Percentiles rank a stretch among this genome's conserved stretches.
phyloP scores from a whole-genome alignment of 2,113 vertebrate species.

The Brienomyrus longianalis region DNA sequence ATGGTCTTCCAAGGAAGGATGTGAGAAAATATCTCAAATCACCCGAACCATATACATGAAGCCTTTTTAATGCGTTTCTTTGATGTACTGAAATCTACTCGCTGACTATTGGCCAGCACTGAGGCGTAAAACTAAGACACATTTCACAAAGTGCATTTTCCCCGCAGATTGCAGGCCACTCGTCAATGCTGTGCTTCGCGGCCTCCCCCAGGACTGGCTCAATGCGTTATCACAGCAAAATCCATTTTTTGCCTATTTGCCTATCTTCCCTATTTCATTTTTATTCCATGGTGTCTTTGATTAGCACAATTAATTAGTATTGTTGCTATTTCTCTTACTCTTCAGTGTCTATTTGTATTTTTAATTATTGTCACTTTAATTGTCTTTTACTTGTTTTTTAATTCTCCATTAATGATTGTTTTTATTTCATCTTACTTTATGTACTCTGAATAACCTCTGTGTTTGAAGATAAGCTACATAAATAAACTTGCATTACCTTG shows the following conservation, averaged over 20 bases:
- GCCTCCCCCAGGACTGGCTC: background rate
- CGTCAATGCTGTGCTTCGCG: background rate
- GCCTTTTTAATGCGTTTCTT: background rate
- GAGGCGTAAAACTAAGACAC: background rate
- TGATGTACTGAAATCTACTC: background rate
- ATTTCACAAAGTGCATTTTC: background rate
- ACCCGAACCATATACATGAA: background rate
- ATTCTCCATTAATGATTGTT: background rate
- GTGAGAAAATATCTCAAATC: background rate
- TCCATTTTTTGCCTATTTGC: too few relatives aligned
- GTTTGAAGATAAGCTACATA: background rate
- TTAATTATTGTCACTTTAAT: background rate
- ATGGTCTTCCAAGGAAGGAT: background rate
- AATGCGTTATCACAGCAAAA: background rate
- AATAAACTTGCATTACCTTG: background rate
- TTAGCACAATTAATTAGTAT: background rate
- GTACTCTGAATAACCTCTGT: background rate
- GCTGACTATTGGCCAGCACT: background rate
- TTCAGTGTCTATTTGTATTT: background rate
- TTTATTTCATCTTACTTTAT: background rate
- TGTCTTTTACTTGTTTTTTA: background rate
- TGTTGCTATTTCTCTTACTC: background rate
- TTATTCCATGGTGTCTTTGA: background rate
- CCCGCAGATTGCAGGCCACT: background rate
- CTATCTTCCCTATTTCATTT: background rate